Conservation (phyloP, 2,113 vertebrate genomes). For the Ammodytes marinus region DNA sequence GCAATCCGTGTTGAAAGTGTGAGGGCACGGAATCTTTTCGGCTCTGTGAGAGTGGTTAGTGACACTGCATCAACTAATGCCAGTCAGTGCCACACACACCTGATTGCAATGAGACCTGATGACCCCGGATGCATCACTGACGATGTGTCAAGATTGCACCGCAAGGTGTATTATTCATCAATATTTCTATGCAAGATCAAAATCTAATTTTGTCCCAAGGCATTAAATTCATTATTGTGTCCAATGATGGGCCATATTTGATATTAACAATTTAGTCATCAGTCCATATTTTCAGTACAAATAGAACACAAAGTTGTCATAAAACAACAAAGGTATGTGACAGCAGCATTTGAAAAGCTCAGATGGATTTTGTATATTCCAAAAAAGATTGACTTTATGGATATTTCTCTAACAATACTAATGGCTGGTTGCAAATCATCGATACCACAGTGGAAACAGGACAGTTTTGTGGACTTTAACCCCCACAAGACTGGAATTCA, state of each 20-base stretch:
- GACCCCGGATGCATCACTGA: not conserved
- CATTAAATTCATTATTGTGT: no score
- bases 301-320: not conserved
- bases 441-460: not conserved
- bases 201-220: not conserved
- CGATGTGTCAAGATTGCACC: not conserved
- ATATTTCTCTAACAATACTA: constrained; percentile 44
- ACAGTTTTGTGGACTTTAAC: no score
- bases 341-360: not conserved
- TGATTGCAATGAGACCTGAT: no score
- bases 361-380: not conserved
- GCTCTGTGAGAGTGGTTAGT: no score
- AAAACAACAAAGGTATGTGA: not conserved
- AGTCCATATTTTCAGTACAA: not conserved
- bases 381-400: not conserved
- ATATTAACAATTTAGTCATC: no score
- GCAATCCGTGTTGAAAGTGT: not conserved
- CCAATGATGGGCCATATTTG: no score
- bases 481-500: no score
- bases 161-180: not conserved
- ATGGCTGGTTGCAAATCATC: constrained; percentile 38
- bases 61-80: no score
- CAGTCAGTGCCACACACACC: no score
- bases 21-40: no score
- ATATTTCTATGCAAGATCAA: not conserved